These are phyloP conservation scores for Clostera curtula DNA, from an alignment of 2,888 invertebrate species.

Conservation along the genomic window DNA sequence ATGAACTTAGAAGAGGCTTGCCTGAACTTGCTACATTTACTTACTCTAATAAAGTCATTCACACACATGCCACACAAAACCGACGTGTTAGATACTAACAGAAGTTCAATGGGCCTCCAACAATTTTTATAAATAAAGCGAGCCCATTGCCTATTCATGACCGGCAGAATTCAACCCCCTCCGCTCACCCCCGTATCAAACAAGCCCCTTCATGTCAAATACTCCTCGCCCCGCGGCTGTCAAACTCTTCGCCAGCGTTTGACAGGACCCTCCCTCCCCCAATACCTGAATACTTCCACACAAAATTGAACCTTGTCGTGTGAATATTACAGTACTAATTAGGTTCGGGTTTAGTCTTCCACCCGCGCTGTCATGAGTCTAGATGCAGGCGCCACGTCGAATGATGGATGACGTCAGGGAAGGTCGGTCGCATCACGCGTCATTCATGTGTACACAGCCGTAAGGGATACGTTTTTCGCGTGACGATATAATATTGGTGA, in stretches of 20 bases:
- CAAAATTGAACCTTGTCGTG: constrained; percentile 22
- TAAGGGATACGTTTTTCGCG: constrained; percentile 75
- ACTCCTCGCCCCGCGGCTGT: constrained; percentile 75
- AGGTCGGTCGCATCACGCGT: constrained; percentile 74
- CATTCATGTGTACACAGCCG: constrained; percentile 75
- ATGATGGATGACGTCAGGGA: constrained; percentile 75
- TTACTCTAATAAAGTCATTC: constrained; percentile 3
- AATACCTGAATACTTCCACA: constrained; percentile 20
- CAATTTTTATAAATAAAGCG: constrained; percentile 74
- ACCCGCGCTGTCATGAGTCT: constrained; percentile 66
- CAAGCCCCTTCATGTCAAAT: constrained; percentile 76
- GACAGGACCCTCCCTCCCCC: constrained; percentile 71
- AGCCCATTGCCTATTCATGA: constrained; percentile 75
- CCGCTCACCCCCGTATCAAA: constrained; percentile 70
- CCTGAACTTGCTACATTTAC: no score
- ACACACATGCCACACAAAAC: constrained; percentile 32
- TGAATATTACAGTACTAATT: constrained; percentile 24
- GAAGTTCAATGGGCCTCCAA: constrained; percentile 63
- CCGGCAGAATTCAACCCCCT: constrained; percentile 66
- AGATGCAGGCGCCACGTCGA: constrained; percentile 73
- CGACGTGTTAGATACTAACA: constrained; percentile 56
- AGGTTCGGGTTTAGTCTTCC: constrained; percentile 10
- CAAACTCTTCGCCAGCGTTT: constrained; percentile 75
- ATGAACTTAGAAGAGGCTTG: no score
- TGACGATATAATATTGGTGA: constrained; percentile 75